Base-by-base conservation (phyloP, 2,797 vertebrate genomes). In the Oryzias sinensis region DNA sequence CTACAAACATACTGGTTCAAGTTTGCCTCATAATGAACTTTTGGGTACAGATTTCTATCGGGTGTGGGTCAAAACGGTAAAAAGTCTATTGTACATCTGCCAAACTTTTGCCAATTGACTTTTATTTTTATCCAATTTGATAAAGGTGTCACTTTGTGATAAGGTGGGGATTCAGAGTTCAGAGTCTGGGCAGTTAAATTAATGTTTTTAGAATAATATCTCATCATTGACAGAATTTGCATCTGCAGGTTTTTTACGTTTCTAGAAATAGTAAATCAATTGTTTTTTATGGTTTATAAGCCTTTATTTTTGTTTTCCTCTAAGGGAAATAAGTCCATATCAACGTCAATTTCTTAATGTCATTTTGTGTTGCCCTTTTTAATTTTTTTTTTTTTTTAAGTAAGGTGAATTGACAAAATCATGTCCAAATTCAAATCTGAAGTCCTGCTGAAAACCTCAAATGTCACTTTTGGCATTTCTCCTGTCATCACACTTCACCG, bases 51-150 rank as follows among this genome's bases (percentile, higher is more conserved):
- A 75, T 81, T 75, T 84, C 52, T 82, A 52, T 79, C 72, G 66
- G 56, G 50, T 56, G 58, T 56, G 66, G 63, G 72, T 72, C 51
- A 65, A 47, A 75, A 62, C 54, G 52, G 74, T 67, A 70, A 71
- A 74, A 68, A 80, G 75, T 72, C 81, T 78, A 54, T 80, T 83
- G 88, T 91, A 84, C 85, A 49, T 91, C 92, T 93, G 92, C 93
- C 93, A 94, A 93, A 93, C 85, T 92, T 76, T 94, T 95, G 93
- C 95, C 94, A 95, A 95, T 94, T 86, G 67, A 57, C 80, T 86
- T 85, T 46, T 46, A 24, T 77, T 85, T 24, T 52, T 76, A 62
- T 70, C 61, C 54, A 71, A 24, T 72, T 71, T 74, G 57, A 49
- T 58, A 55, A 57, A 50, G 62, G 40, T 24, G 33, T n/a, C 17